These are phyloP conservation scores for Simalia tracyae DNA, from an alignment of 2,797 vertebrate genomes.

Conservation along the genomic window DNA sequence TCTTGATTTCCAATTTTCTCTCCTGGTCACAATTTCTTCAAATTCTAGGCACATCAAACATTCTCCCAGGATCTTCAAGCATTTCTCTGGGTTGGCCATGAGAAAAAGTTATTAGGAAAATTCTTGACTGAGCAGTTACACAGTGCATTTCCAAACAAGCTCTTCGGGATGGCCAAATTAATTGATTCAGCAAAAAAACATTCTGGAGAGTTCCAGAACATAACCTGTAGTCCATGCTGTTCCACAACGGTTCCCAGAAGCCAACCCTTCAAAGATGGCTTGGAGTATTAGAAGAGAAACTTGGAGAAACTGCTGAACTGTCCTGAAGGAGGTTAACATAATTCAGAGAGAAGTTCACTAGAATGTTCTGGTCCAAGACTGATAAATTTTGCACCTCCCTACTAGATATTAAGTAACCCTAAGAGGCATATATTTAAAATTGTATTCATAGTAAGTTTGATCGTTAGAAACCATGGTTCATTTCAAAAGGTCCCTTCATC, in stretches of 20 bases:
- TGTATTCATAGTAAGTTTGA: background rate
- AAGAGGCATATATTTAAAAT: background rate
- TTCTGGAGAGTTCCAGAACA: background rate
- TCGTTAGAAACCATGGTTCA: background rate
- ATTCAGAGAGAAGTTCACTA: background rate
- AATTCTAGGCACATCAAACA: background rate
- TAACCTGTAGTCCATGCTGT: background rate
- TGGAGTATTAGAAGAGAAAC: background rate
- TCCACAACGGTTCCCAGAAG: background rate
- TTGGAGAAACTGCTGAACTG: background rate
- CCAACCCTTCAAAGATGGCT: background rate
- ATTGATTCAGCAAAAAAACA: background rate
- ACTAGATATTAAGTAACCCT: background rate
- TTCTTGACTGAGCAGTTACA: background rate
- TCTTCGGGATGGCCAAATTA: background rate
- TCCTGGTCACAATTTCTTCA: background rate
- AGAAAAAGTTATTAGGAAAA: background rate
- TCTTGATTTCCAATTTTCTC: background rate
- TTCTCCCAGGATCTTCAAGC: background rate
- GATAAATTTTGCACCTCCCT: background rate
- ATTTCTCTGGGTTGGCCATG: background rate
- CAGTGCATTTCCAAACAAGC: background rate
- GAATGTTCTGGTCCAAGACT: background rate
- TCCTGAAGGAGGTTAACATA: background rate
- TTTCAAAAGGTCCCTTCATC: background rate